Evolutionary conservation across 1,140 invertebrate species (phyloP), one percentile per base, ranked within the genome.

Genomic region (Drosophila kurseongensis): DNA sequence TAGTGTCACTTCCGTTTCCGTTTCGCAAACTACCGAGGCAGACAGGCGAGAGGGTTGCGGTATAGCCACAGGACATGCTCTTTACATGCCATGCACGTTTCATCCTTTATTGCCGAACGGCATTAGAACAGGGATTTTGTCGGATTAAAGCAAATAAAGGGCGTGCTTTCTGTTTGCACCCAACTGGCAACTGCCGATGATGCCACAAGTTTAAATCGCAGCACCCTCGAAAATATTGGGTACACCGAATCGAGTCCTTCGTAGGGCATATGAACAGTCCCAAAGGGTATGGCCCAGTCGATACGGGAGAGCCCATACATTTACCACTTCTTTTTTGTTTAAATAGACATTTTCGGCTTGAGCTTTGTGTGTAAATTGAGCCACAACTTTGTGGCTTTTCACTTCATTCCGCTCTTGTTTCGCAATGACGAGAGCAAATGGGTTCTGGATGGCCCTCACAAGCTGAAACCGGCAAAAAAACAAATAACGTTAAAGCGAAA

Each of bases 91-190:
- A 61, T 62, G 76, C 84, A 89, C 84, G 84, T 89, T 90, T 90
- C 72, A 84, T 89, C 84, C 85, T 89, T 89, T 89, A 89, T 89
- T 89, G 84, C 84, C 84, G 77, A 71, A 71, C 85, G 85, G 84
- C 84, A 89, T 88, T 83, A 89, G 77, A 75, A 80, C 84, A 77
- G 79, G 83, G 83, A 88, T 88, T 88, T 88, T 63, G 72, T 83
- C 71, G 86, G 83, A 88, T 88, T 88, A 88, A 88, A 89, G 83
- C 83, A 88, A 88, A 89, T 88, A 88, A 88, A 88, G 76, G 67
- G 83, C 83, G 76, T 86, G 82, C 81, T 80, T 77, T 80, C 76
- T 85, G 81, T 85, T 85, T 84, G 67, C 78, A 73, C 50, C 77
- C 56, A 58, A 60, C 75, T 51, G 71, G 36, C 67, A 71, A 75